A percentile compares a stretch with the other conserved stretches of the same genome.
Evolutionary conservation across 2,113 vertebrate species (phyloP).

Genomic region (Silurus asotus): DNA sequence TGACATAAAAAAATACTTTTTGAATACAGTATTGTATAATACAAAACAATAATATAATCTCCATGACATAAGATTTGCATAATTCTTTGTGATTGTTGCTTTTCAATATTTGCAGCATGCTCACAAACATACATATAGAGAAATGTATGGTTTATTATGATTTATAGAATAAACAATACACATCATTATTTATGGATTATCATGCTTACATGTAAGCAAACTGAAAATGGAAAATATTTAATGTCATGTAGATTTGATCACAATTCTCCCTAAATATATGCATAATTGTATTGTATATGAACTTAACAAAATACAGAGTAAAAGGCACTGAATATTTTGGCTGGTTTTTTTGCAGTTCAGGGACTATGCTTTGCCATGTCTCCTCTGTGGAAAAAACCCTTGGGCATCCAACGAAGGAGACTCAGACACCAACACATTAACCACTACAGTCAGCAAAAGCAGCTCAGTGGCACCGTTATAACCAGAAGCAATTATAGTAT

Average conservation of each 20-base stretch:
- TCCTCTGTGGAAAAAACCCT: conserved; percentile 63
- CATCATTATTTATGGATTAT: background rate
- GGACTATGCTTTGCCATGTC: conserved; percentile 52
- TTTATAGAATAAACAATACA: background rate
- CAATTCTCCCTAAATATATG: background rate
- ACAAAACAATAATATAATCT: no score
- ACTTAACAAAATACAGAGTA: background rate
- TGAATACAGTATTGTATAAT: no score
- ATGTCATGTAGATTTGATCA: background rate
- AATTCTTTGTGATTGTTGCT: no score
- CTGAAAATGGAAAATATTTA: background rate
- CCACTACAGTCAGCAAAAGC: conserved; percentile 50
- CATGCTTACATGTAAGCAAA: background rate
- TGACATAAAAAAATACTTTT: no score
- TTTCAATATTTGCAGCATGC: no score
- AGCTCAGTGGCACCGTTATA: conserved; percentile 52
- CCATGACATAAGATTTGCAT: no score
- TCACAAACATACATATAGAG: no score
- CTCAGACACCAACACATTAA: conserved; percentile 47
- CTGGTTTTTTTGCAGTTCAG: conserved; percentile 58
- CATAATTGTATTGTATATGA: background rate
- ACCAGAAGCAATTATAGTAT: background rate
- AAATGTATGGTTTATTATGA: no score
- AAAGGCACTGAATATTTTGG: background rate
- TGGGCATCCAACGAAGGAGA: conserved; percentile 49